A percentile compares a stretch with the other conserved stretches of the same genome.
Conservation (phyloP, 2,888 invertebrate genomes). For the Flexamia atlantica region DNA sequence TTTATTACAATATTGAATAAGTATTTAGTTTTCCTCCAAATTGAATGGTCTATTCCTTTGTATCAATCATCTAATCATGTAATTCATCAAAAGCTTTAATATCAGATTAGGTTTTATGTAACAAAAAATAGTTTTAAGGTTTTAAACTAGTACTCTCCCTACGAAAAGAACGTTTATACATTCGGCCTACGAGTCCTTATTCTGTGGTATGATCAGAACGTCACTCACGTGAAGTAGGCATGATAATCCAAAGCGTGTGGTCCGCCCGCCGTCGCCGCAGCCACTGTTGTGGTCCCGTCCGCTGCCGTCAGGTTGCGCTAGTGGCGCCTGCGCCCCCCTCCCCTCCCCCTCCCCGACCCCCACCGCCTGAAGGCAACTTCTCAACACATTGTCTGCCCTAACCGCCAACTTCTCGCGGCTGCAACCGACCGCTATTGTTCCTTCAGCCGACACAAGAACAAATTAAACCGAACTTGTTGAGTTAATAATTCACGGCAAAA, state of each 20-base stretch:
- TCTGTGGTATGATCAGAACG: not conserved
- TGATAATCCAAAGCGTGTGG: conserved; percentile 34
- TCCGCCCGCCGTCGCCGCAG: not conserved
- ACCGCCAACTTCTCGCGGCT: conserved; percentile 51
- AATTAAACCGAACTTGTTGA: conserved; percentile 58
- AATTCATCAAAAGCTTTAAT: too few relatives aligned
- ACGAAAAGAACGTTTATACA: too few relatives aligned
- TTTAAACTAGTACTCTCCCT: too few relatives aligned
- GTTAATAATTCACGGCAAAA: conserved; percentile 56
- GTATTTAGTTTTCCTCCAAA: too few relatives aligned
- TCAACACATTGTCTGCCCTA: conserved; percentile 42
- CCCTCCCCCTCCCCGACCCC: not conserved
- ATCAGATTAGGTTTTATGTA: too few relatives aligned
- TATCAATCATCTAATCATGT: too few relatives aligned
- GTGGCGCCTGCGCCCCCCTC: conserved; percentile 6
- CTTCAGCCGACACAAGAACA: conserved; percentile 45
- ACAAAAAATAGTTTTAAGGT: too few relatives aligned
- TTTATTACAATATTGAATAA: too few relatives aligned
- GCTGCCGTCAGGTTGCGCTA: conserved; percentile 27
- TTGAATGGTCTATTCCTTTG: too few relatives aligned
- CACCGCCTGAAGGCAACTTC: conserved; percentile 24
- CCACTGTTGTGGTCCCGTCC: not conserved
- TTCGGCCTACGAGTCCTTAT: too few relatives aligned
- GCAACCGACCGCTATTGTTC: conserved; percentile 39
- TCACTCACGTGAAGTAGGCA: conserved; percentile 23